Evolutionary conservation across 2,113 vertebrate species (phyloP).

Genomic region (Abramis brama): DNA sequence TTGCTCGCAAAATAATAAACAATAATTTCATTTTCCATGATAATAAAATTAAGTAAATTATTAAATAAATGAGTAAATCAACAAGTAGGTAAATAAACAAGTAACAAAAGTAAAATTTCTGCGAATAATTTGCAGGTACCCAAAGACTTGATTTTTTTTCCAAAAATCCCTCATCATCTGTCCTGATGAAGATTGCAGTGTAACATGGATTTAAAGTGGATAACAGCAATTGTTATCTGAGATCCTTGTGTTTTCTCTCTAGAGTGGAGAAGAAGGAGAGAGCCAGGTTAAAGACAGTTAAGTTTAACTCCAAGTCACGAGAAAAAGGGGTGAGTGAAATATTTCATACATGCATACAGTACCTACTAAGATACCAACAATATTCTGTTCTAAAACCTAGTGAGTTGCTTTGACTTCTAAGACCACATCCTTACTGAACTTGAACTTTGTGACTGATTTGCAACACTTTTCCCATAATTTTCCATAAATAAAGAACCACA

Average conservation of each 20-base stretch:
- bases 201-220: background rate
- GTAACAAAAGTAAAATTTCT: too few relatives aligned
- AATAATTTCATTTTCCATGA: too few relatives aligned
- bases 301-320: conserved; percentile 95
- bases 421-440: background rate
- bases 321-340: conserved; percentile 92
- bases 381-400: conserved; percentile 19
- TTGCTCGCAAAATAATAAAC: too few relatives aligned
- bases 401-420: conserved; percentile 6
- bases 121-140: too few relatives aligned
- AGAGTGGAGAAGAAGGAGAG: conserved; percentile 98
- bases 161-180: too few relatives aligned
- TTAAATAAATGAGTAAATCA: too few relatives aligned
- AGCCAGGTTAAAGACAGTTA: conserved; percentile 96
- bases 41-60: too few relatives aligned
- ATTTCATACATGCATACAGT: background rate
- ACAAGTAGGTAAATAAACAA: too few relatives aligned
- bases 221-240: background rate
- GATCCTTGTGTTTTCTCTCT: conserved; percentile 49
- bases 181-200: background rate
- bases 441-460: background rate
- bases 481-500: too few relatives aligned
- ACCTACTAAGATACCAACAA: background rate
- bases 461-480: background rate
- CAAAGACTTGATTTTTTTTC: too few relatives aligned